phyloP scores from a whole-genome alignment of 2,113 vertebrate genomes.

The Mystacornis crossleyi region DNA sequence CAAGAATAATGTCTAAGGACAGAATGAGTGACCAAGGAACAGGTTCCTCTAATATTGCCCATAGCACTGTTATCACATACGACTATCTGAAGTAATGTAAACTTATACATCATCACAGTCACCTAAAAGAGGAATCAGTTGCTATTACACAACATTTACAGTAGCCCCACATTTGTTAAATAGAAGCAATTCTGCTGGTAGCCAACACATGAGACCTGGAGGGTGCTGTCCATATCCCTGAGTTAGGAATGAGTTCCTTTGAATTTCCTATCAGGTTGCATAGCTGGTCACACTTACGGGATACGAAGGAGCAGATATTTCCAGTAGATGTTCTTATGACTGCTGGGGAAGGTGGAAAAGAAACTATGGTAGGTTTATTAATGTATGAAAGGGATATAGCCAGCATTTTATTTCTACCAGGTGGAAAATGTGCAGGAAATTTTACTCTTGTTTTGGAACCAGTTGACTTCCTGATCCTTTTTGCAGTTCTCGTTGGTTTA shows the following conservation, averaged over 20 bases:
- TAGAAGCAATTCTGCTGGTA: neutral
- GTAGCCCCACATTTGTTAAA: neutral
- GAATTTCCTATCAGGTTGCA: neutral
- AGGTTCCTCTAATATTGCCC: neutral
- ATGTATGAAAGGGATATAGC: neutral
- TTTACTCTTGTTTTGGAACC: neutral
- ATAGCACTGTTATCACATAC: neutral
- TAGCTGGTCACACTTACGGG: neutral
- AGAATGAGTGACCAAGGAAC: neutral
- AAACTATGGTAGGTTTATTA: neutral
- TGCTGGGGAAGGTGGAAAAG: neutral
- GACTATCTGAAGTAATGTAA: neutral
- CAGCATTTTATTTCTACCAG: neutral
- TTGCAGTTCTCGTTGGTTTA: neutral
- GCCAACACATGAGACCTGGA: neutral
- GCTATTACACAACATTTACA: neutral
- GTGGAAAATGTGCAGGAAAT: neutral
- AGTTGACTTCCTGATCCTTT: neutral
- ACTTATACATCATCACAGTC: neutral
- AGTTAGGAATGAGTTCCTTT: neutral
- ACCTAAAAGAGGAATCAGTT: neutral
- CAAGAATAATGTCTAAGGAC: neutral
- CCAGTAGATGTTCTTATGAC: neutral
- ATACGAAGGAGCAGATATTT: neutral
- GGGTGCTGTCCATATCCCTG: neutral